Conservation (phyloP, 2,888 invertebrate genomes). For the Therioaphis trifolii region DNA sequence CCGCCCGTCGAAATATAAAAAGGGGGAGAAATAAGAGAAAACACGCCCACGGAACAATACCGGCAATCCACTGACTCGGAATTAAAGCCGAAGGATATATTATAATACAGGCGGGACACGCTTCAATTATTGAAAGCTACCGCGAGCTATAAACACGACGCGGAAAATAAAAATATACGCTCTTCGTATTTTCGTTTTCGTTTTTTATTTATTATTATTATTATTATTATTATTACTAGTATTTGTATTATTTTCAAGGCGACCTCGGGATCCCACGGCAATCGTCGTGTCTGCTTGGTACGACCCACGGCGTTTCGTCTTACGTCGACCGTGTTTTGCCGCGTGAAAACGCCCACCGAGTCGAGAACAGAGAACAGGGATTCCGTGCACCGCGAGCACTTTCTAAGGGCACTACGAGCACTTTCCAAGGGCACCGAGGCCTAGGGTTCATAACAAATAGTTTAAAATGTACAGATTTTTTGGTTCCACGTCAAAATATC, state of each 20-base stretch:
- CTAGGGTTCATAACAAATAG: too few species aligned
- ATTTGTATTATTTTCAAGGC: not conserved
- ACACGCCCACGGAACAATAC: constrained; percentile 38
- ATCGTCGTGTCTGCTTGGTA: too few species aligned
- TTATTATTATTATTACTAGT: not conserved
- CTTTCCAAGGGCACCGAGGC: too few species aligned
- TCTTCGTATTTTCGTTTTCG: constrained; percentile 7
- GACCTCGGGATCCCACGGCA: not conserved
- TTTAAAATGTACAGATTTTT: too few species aligned
- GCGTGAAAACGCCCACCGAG: not conserved
- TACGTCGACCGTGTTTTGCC: too few species aligned
- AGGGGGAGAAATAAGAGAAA: constrained; percentile 28
- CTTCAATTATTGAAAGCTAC: constrained; percentile 52
- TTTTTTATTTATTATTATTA: constrained; percentile 7
- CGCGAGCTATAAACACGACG: not conserved
- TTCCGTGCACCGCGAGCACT: too few species aligned
- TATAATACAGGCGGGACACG: constrained; percentile 29
- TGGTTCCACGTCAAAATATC: too few species aligned
- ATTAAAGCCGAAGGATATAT: constrained; percentile 12
- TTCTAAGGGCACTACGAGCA: too few species aligned
- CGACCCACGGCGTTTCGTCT: too few species aligned
- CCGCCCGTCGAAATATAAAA: not conserved
- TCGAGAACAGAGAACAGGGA: not conserved
- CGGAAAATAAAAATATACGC: not conserved
- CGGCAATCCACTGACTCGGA: constrained; percentile 39